Conservation (phyloP, 2,797 vertebrate genomes). For the Podarcis lilfordi region DNA sequence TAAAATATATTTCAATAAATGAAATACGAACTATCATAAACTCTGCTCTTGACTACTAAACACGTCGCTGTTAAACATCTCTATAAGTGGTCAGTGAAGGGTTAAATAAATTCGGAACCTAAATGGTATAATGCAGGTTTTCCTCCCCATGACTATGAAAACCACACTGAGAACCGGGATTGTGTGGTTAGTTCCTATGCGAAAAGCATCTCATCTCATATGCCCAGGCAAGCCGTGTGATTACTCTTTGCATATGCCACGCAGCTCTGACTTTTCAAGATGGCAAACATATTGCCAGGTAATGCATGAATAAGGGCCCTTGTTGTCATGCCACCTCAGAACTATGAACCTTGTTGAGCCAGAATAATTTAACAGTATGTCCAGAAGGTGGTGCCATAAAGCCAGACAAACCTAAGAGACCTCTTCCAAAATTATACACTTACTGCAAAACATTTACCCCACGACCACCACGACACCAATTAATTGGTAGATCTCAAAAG, state of each 20-base stretch:
- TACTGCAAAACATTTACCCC: not conserved
- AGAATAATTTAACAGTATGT: not conserved
- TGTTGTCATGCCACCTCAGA: not conserved
- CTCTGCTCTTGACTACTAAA: not conserved
- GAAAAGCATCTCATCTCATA: not conserved
- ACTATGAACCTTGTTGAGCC: not conserved
- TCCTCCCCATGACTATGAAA: not conserved
- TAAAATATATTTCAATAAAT: not conserved
- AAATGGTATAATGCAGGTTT: not conserved
- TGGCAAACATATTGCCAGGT: not conserved
- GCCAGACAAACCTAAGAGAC: not conserved
- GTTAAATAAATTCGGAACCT: not conserved
- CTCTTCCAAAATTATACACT: not conserved
- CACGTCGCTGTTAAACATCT: not conserved
- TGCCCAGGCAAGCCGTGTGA: not conserved
- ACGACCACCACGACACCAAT: too few relatives aligned
- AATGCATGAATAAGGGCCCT: not conserved
- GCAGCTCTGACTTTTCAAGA: not conserved
- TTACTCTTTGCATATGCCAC: not conserved
- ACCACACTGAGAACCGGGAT: not conserved
- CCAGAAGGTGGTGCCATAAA: slow-evolving; percentile 36
- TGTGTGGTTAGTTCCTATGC: not conserved
- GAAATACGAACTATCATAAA: not conserved
- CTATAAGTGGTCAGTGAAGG: not conserved
- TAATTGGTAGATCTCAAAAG: not conserved